phyloP scores from a whole-genome alignment of 2,113 vertebrate genomes.

The Acrocephalus kingi region DNA sequence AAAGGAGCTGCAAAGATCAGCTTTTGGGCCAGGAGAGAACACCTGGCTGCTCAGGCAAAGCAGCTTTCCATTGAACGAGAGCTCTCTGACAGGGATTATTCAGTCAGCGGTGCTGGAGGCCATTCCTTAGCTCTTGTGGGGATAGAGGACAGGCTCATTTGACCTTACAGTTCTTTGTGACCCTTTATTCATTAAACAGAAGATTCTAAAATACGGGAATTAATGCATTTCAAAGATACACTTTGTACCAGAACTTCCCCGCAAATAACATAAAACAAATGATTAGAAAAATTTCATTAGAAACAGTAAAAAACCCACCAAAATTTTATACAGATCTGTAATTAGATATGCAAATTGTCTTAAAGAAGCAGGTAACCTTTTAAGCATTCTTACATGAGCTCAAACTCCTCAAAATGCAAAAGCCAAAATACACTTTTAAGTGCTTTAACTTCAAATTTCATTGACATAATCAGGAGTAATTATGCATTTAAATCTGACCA shows the following conservation, averaged over 20 bases:
- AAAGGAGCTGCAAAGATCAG: not conserved
- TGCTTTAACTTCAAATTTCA: not conserved
- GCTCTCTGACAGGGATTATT: not conserved
- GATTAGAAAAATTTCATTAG: not conserved
- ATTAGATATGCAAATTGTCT: not conserved
- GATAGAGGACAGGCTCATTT: not conserved
- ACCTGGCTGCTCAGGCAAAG: not conserved
- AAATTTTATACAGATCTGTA: not conserved
- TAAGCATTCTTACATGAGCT: not conserved
- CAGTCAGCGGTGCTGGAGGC: not conserved
- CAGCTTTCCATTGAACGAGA: not conserved
- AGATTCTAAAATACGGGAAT: not conserved
- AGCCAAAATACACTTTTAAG: not conserved
- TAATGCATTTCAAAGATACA: not conserved
- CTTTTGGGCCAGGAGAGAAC: not conserved
- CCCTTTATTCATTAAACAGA: not conserved
- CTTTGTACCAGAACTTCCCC: not conserved
- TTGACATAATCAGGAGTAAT: not conserved
- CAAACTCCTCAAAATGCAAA: not conserved
- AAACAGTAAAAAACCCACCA: not conserved
- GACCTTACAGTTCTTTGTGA: not conserved
- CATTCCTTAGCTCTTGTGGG: not conserved
- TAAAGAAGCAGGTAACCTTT: not conserved
- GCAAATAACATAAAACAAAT: not conserved
- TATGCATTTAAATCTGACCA: not conserved